phyloP scores from a whole-genome alignment of 2,113 vertebrate species.

The Vicugna pacos region DNA sequence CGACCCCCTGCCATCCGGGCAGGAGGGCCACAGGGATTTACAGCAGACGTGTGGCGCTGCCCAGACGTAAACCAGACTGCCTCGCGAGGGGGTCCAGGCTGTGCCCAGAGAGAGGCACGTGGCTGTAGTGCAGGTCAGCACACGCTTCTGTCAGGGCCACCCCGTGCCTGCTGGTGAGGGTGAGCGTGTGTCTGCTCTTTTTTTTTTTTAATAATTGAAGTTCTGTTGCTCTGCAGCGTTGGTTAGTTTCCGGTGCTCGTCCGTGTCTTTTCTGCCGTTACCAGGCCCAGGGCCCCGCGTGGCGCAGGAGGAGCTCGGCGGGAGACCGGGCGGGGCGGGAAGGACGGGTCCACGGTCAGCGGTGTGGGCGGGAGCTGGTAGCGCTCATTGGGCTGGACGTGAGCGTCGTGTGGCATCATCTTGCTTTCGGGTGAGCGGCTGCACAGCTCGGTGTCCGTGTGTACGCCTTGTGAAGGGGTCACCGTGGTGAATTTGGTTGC shows the following conservation, averaged over 20 bases:
- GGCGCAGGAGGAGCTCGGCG: not conserved
- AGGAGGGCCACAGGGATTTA: rapidly evolving
- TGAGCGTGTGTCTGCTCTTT: too few relatives aligned
- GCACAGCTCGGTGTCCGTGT: not conserved
- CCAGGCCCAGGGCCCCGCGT: rapidly evolving
- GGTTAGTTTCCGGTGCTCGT: too few relatives aligned
- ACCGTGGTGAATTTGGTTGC: too few relatives aligned
- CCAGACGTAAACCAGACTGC: not conserved
- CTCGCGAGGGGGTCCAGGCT: not conserved
- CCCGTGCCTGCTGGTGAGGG: not conserved
- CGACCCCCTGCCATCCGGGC: not conserved
- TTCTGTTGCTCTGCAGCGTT: too few relatives aligned
- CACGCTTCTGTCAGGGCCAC: too few relatives aligned
- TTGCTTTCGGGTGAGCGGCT: rapidly evolving
- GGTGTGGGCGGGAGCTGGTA: too few relatives aligned
- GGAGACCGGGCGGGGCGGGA: too few relatives aligned
- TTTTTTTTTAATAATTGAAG: too few relatives aligned
- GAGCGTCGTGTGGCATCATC: not conserved
- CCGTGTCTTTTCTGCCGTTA: not conserved
- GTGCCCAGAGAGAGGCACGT: too few relatives aligned
- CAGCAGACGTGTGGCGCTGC: rapidly evolving
- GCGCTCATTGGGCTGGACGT: too few relatives aligned
- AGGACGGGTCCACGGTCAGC: too few relatives aligned
- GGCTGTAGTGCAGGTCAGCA: too few relatives aligned
- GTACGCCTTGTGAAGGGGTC: not conserved